Evolutionary conservation across 2,797 vertebrate species (phyloP), one percentile per base, ranked within the genome.

Genomic region (Aldrovandia affinis): DNA sequence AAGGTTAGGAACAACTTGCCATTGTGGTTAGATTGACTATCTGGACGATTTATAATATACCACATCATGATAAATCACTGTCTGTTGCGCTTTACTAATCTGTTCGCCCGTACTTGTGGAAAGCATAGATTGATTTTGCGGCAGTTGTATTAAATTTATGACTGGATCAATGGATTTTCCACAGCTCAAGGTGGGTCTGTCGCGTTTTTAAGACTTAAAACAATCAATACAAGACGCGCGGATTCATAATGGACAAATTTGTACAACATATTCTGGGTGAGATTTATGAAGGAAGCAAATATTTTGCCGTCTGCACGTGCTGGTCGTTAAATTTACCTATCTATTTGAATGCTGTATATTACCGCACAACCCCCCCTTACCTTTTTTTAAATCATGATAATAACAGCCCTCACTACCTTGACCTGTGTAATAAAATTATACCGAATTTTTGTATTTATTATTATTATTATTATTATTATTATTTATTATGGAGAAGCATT

Each of bases 121-220:
- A 86, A 82, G 77, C 77, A 39, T 28, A 82, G 73, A 77, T 47
- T 52, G 73, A 82, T 83, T 73, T 81, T 84, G 78, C 65, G 61
- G 81, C 83, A 86, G 79, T 83, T 83, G 39, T 65, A 73, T 70
- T 10, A 85, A 85, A 87, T 89, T 84, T 86, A 88, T 84, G 80
- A 83, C 61, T 83, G 70, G 30, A 50, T 65, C 50, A 83, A 83
- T 82, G 25, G 86, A 85, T 68, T 85, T 84, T 86, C 84, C 85
- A 83, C 85, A 55, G 80, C 79, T 81, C 84, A 86, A 50, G 44
- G 33, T 65, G 83, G 42, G 20, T 47, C 73, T 25, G 39, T 8
- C 25, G 42, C 22, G 39, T 44, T 47, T 77, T 77, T 39, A 47
- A 42, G 73, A 7, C 73, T 25, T 77, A 47, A n/a, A 25, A 44